Conservation (phyloP, 2,888 invertebrate species). For the Xylocampa areola region DNA sequence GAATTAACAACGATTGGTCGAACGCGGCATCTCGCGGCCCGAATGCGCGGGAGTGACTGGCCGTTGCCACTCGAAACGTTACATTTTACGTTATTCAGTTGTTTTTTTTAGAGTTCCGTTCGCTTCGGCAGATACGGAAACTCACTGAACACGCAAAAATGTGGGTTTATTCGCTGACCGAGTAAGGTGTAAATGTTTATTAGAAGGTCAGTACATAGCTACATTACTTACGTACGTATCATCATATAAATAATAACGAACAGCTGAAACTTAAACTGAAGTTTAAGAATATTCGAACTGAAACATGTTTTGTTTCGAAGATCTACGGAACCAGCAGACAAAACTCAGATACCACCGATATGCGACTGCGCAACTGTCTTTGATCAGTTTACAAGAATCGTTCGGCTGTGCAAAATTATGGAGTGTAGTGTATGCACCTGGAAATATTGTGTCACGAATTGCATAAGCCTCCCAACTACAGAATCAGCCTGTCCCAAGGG, state of each 20-base stretch:
- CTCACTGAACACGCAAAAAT: constrained; percentile 31
- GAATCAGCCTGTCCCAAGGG: too few species aligned
- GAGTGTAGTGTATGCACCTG: not conserved
- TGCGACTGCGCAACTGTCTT: constrained; percentile 12
- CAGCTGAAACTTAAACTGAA: too few species aligned
- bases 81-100: constrained; percentile 62
- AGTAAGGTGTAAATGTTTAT: constrained; percentile 1
- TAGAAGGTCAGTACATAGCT: constrained; percentile 4
- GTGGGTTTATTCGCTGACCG: constrained; percentile 34
- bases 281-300: too few species aligned
- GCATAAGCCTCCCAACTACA: too few species aligned
- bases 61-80: constrained; percentile 54
- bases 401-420: constrained; percentile 11
- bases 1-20: constrained; percentile 44
- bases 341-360: constrained; percentile 1
- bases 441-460: constrained; percentile 3
- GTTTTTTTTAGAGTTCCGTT: constrained; percentile 60
- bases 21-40: constrained; percentile 68
- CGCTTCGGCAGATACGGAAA: constrained; percentile 29
- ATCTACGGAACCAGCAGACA: not conserved
- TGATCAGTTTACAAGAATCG: constrained; percentile 11
- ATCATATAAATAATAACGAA: not conserved
- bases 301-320: too few species aligned
- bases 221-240: not conserved
- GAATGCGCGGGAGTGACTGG: constrained; percentile 76